Evolutionary conservation across 2,797 vertebrate species (phyloP).

Genomic region (Pagetopsis macropterus): DNA sequence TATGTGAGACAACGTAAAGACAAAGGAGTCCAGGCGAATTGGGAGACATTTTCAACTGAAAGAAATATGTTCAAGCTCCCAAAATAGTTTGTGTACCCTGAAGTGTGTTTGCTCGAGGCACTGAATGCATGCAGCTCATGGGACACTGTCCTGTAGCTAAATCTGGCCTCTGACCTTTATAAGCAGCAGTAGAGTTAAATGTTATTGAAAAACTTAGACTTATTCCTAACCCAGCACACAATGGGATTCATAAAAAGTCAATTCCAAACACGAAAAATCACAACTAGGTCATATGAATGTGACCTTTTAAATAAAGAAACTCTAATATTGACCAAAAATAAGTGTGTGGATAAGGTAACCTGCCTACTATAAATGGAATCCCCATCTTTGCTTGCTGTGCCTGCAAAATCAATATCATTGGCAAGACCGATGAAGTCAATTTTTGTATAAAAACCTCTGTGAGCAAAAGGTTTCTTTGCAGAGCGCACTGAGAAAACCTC

Average conservation of each 20-base stretch:
- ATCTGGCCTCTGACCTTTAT: slow-evolving; percentile 17
- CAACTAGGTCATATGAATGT: slow-evolving; percentile 44
- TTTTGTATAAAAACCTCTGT: slow-evolving; percentile 37
- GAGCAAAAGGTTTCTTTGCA: slow-evolving; percentile 29
- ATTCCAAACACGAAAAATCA: slow-evolving; percentile 31
- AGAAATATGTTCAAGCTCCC: not conserved
- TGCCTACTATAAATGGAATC: slow-evolving; percentile 54
- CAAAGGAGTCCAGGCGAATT: not conserved
- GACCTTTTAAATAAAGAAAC: slow-evolving; percentile 44
- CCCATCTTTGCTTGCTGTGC: slow-evolving; percentile 29
- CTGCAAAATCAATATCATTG: slow-evolving; percentile 64
- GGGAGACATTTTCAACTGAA: not conserved
- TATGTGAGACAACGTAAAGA: not conserved
- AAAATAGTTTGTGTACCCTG: not conserved
- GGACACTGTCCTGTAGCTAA: not conserved
- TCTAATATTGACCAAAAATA: slow-evolving; percentile 31
- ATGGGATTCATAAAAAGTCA: slow-evolving; percentile 35
- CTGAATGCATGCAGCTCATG: not conserved
- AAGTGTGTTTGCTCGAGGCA: not conserved
- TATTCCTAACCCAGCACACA: slow-evolving; percentile 8
- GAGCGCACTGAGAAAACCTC: slow-evolving; percentile 46
- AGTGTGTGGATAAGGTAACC: slow-evolving; percentile 32
- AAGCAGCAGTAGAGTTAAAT: slow-evolving; percentile 5
- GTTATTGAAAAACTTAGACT: not conserved
- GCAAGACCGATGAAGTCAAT: slow-evolving; percentile 37